Conservation (phyloP, 2,113 vertebrate species). For the Bombycilla garrulus region DNA sequence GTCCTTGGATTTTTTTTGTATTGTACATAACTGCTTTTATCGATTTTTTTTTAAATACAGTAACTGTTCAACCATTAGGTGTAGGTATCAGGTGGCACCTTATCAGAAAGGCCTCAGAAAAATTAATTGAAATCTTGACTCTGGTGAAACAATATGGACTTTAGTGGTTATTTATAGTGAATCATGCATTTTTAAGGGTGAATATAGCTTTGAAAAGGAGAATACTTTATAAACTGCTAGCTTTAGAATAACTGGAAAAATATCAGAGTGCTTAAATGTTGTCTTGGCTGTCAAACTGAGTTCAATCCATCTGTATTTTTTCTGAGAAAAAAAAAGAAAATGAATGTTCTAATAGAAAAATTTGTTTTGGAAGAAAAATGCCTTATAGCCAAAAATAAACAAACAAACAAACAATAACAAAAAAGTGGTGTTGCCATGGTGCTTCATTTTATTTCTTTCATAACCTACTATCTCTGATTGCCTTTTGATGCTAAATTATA, state of each 20-base stretch:
- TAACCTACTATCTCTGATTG: neutral
- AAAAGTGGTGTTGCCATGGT: neutral
- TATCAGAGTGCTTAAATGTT: neutral
- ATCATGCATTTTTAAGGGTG: neutral
- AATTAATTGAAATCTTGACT: neutral
- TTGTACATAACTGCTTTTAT: neutral
- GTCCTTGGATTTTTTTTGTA: neutral
- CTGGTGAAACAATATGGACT: neutral
- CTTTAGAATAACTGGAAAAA: neutral
- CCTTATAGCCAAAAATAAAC: neutral
- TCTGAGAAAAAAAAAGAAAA: accelerated
- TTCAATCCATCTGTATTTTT: neutral
- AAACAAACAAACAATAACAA: neutral
- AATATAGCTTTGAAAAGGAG: neutral
- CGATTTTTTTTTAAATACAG: neutral
- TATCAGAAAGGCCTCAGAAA: neutral
- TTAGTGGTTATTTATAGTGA: neutral
- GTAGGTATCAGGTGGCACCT: neutral
- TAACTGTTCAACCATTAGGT: neutral
- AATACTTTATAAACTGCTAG: neutral
- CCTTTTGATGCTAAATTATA: neutral
- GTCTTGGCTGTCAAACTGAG: neutral
- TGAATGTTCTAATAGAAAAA: neutral
- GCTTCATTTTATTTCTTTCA: neutral
- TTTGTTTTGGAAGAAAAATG: neutral